Evolutionary conservation across 2,113 vertebrate species (phyloP).

Genomic region (Urocitellus parryii): DNA sequence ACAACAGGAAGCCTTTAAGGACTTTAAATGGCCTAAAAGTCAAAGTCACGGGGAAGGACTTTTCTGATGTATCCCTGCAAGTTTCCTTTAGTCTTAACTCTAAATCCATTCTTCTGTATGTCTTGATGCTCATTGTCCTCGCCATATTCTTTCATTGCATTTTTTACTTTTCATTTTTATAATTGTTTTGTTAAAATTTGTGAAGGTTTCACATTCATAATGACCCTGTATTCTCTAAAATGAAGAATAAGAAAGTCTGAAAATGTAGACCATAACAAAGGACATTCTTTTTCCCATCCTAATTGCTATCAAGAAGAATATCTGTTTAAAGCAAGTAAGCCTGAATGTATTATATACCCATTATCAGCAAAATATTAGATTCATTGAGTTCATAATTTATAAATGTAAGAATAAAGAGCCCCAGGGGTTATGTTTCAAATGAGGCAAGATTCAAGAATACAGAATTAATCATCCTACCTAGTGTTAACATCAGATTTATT

Average conservation of each 20-base stretch:
- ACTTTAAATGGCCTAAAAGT: neutral
- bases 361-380: slow-evolving; percentile 78
- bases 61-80: neutral
- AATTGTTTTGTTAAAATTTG: slow-evolving; percentile 38
- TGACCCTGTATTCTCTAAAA: neutral
- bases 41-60: neutral
- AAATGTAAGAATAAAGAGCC: slow-evolving; percentile 78
- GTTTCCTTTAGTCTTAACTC: neutral
- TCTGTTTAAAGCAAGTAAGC: slow-evolving; percentile 65
- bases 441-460: slow-evolving; percentile 72
- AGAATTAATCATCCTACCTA: slow-evolving; percentile 79
- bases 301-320: slow-evolving; percentile 71
- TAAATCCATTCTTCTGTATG: neutral
- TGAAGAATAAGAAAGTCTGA: slow-evolving; percentile 65
- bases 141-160: neutral
- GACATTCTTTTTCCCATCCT: slow-evolving; percentile 71
- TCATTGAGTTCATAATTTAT: slow-evolving; percentile 73
- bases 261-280: slow-evolving; percentile 72
- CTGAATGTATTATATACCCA: slow-evolving; percentile 75
- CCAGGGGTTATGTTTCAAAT: slow-evolving; percentile 67
- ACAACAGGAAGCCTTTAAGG: neutral
- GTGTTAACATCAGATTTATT: slow-evolving; percentile 81
- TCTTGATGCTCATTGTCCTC: neutral
- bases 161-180: slow-evolving; percentile 40
- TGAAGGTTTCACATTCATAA: neutral